Evolutionary conservation across 2,888 invertebrate genomes (phyloP), one percentile per base, ranked within the genome.

Genomic region (Eupithecia subumbrata): DNA sequence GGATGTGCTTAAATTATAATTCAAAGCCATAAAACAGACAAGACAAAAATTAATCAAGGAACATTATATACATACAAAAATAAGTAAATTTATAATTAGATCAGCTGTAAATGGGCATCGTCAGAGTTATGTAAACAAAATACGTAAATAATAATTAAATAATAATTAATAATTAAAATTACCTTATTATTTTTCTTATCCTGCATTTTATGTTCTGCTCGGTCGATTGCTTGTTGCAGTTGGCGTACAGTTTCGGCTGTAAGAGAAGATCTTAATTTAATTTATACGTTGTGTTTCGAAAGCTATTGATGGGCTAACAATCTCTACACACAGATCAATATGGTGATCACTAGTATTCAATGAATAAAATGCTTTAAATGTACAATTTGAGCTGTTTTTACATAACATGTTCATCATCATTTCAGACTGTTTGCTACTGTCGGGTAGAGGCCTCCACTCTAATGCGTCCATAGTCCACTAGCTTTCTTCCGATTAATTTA

Each of bases 181-280:
- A 60, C 60, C 60, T 60, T 60, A 12, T 60, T 60, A 5, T 25
- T 60, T 60, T 60, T 60, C 25, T 60, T 60, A 14, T 60, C 60
- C 25, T 70, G 67, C 60, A 73, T 69, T 7, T 83, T 74, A 88
- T 81, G 80, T 78, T 94, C 93, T 86, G 92, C 89, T 0, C 86
- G 87, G 1, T 90, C 87, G 45, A 94, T 84, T 3, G 91, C 90
- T 52, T 90, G 88, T 83, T 93, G 89, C 3, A 94, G 74, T 76
- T 91, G 87, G 1, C 84, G 85, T 9, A 88, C 88, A 0, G 91
- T 91, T 84, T 93, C 93, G 73, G 92, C 93, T 94, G 84, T 9
- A 45, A 73, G 12, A 80, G 80, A 72, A 76, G 75, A 69, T 11
- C 7, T n/a, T 40, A 67, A 12, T 67, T n/a, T 18, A 18, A 64